Base-by-base conservation (phyloP, 2,888 invertebrate genomes). In the Drosophila recens region DNA sequence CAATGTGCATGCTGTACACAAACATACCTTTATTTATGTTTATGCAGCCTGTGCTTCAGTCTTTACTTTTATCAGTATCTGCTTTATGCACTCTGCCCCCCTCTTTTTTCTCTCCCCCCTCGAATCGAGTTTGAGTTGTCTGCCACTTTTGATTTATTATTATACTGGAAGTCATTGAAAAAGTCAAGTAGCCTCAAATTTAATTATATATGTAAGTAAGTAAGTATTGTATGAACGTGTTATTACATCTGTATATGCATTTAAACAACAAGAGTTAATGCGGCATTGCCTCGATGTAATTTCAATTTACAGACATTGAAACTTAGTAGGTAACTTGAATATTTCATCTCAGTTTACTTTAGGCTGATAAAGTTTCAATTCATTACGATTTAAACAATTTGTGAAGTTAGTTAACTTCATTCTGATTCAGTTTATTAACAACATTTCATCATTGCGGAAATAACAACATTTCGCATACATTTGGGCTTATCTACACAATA, bases 91-190 rank as follows among this genome's bases (percentile, higher is more conserved):
- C 51, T 62, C 10, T n/a, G 34, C 48, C 15, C 30, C 52, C 15
- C 40, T 20, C 15, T 36, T 4, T 33, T 11, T 23, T 15, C 34
- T 43, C 9, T 11, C 43, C 38, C 9, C 10, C 13, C 13, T 30
- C n/a, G 34, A 57, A 62, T 64, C 53, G 57, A 52, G 63, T 67
- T 70, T 49, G 42, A 62, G 64, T 64, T 61, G 53, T 51, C 36
- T 69, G 66, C 42, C 59, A 62, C 51, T 54, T 65, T 65, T 81
- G 77, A 82, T 79, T 83, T 80, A 83, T 79, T 79, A 81, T 76
- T 79, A 64, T 69, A 79, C 71, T 85, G 79, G 85, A 89, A 87
- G 89, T 85, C 89, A 87, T 87, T 89, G 89, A 87, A 77, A 83
- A 82, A 80, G 57, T 77, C 87, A 77, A 87, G 89, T 87, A 84